A percentile compares a stretch with the other conserved stretches of the same genome.
Conservation (phyloP, 2,888 invertebrate species). For the Conchocele bisecta region DNA sequence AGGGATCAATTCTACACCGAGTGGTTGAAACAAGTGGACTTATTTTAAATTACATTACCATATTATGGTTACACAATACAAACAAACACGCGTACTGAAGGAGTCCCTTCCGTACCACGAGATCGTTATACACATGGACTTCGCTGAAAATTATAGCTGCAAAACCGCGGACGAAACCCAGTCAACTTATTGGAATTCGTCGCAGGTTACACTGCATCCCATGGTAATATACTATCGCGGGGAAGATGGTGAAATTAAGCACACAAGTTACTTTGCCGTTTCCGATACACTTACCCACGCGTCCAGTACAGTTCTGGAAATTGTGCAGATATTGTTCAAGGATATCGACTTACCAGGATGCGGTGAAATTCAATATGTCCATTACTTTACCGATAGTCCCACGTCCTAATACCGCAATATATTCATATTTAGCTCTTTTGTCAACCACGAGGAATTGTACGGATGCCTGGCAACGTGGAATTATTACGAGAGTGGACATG, state of each 20-base stretch:
- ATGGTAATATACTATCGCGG: conserved; percentile 30
- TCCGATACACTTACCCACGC: conserved; percentile 40
- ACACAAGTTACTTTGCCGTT: conserved; percentile 39
- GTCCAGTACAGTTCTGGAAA: conserved; percentile 33
- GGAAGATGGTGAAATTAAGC: conserved; percentile 7
- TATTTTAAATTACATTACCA: conserved; percentile 11
- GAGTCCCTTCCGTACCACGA: conserved; percentile 27
- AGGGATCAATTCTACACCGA: conserved; percentile 17
- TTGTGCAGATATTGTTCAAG: conserved; percentile 26
- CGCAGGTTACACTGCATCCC: conserved; percentile 37
- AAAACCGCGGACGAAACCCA: conserved; percentile 44
- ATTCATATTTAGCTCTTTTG: conserved; percentile 31
- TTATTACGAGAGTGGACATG: conserved; percentile 46
- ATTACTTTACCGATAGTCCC: conserved; percentile 53
- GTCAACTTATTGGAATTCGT: conserved; percentile 44
- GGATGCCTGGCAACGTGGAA: conserved; percentile 46
- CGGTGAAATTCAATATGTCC: conserved; percentile 22
- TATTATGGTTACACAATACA: conserved; percentile 24
- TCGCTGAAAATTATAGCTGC: conserved; percentile 58
- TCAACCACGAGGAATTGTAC: conserved; percentile 36
- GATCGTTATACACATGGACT: conserved; percentile 53
- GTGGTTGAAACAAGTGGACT: conserved; percentile 8
- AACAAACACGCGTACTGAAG: conserved; percentile 28
- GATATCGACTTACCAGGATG: conserved; percentile 11
- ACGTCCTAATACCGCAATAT: conserved; percentile 50